These are phyloP conservation scores for Listronotus bonariensis DNA, from an alignment of 1,140 invertebrate species.

Conservation along the genomic window DNA sequence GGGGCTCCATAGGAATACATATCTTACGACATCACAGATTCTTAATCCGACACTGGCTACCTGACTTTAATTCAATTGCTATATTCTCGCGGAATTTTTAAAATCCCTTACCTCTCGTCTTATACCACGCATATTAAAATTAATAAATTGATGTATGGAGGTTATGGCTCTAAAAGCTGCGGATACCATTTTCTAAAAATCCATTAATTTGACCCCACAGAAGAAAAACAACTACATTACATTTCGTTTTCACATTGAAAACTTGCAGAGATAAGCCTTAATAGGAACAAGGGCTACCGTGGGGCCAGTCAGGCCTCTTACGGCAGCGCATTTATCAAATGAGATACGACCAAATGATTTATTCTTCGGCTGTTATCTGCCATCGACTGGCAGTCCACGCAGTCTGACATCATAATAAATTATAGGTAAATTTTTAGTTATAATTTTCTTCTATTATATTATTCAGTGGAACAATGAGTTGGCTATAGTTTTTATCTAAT, in stretches of 20 bases:
- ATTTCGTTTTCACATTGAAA: slow-evolving; percentile 28
- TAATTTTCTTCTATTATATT: slow-evolving; percentile 31
- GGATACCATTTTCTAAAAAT: not conserved
- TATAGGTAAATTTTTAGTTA: slow-evolving; percentile 30
- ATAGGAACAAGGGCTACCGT: slow-evolving; percentile 39
- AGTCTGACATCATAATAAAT: slow-evolving; percentile 39
- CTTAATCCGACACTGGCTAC: too few species aligned
- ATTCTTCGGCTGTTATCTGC: slow-evolving; percentile 38
- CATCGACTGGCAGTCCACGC: slow-evolving; percentile 36
- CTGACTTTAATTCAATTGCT: too few species aligned
- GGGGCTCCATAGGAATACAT: too few species aligned
- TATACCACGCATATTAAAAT: too few species aligned
- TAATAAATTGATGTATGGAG: too few species aligned
- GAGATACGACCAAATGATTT: slow-evolving; percentile 37
- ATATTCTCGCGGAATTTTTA: too few species aligned
- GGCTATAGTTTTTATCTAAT: slow-evolving; percentile 16
- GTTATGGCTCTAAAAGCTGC: too few species aligned
- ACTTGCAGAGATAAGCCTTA: slow-evolving; percentile 27
- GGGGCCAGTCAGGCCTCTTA: slow-evolving; percentile 19
- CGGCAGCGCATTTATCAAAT: slow-evolving; percentile 37
- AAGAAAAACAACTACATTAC: slow-evolving; percentile 22
- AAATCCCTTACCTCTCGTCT: too few species aligned
- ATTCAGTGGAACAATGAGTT: slow-evolving; percentile 32
- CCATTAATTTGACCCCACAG: slow-evolving; percentile 19
- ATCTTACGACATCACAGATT: too few species aligned